phyloP scores from a whole-genome alignment of 2,113 vertebrate species.

The Psittacara wagleri region DNA sequence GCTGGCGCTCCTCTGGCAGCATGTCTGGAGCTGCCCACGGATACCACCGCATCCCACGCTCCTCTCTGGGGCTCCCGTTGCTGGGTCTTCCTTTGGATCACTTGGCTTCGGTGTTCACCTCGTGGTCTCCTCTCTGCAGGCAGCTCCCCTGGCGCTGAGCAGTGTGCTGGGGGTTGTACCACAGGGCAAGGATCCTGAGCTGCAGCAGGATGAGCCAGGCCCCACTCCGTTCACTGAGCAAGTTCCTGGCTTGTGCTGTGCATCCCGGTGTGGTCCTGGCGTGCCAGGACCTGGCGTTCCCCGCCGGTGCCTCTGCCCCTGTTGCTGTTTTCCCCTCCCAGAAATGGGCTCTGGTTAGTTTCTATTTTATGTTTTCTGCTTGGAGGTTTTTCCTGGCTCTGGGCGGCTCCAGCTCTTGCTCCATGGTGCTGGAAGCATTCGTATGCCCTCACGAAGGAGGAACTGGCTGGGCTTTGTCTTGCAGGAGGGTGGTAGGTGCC shows the following conservation, averaged over 20 bases:
- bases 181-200: background rate
- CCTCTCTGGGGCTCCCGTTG: background rate
- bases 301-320: background rate
- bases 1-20: background rate
- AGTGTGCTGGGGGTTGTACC: background rate
- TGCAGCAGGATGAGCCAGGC: background rate
- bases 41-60: background rate
- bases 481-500: background rate
- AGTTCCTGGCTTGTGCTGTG: background rate
- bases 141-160: background rate
- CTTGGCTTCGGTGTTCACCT: background rate
- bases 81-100: background rate
- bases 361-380: background rate
- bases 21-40: background rate
- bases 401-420: background rate
- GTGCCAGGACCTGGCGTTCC: background rate
- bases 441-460: background rate
- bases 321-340: background rate
- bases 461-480: background rate
- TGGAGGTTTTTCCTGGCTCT: background rate
- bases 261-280: background rate
- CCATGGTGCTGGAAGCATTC: background rate
- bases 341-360: background rate
- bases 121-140: rapidly evolving
- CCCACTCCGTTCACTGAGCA: background rate